Percentiles rank a stretch among this genome's conserved stretches.
phyloP scores from a whole-genome alignment of 2,888 invertebrate genomes.

The Hyles lineata region DNA sequence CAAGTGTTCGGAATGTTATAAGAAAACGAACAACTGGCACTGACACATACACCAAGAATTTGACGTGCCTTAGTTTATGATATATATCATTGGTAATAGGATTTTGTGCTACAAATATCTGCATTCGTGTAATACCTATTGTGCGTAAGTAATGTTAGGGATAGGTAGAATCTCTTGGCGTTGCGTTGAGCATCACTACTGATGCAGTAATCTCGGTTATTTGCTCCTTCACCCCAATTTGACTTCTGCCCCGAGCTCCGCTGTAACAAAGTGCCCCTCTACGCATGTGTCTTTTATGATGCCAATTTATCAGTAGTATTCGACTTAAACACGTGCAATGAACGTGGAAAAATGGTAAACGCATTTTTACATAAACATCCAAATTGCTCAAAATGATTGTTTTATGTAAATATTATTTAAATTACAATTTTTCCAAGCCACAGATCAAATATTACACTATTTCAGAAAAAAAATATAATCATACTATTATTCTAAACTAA shows the following conservation, averaged over 20 bases:
- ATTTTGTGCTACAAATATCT: constrained; percentile 1
- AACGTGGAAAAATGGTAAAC: constrained; percentile 43
- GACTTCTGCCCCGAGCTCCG: constrained; percentile 70
- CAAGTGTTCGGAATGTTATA: constrained; percentile 22
- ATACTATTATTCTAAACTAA: no score
- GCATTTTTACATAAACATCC: background rate
- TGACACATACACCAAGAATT: constrained; percentile 34
- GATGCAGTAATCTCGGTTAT: constrained; percentile 25
- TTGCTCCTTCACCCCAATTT: constrained; percentile 67
- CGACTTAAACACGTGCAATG: constrained; percentile 49
- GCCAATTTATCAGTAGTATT: constrained; percentile 48
- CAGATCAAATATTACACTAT: no score
- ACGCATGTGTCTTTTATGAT: constrained; percentile 54
- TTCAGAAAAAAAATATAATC: no score
- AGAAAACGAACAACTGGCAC: constrained; percentile 37
- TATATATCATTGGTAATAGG: background rate
- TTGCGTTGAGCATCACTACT: background rate
- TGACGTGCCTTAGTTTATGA: constrained; percentile 4
- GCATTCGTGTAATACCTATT: background rate
- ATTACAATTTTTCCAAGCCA: no score
- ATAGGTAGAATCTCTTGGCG: background rate
- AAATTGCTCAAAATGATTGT: background rate
- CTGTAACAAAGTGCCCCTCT: constrained; percentile 64
- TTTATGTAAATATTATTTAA: background rate
- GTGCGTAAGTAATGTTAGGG: background rate